Conservation (phyloP, 2,888 invertebrate genomes). For the Desoria tigrina region DNA sequence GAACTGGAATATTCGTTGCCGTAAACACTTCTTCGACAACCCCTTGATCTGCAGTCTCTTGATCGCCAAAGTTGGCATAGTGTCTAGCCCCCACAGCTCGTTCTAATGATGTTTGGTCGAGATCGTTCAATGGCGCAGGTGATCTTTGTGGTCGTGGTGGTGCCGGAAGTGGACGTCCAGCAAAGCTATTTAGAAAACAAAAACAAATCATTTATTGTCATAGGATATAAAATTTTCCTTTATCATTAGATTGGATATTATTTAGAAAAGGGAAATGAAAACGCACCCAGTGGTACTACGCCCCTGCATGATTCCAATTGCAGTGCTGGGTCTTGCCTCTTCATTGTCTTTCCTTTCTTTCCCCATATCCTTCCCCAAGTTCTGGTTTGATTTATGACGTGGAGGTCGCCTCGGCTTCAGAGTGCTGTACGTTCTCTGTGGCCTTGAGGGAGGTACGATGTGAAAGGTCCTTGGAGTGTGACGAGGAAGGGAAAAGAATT, state of each 20-base stretch:
- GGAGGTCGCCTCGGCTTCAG: conserved; percentile 52
- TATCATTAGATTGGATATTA: no score
- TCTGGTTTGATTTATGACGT: conserved; percentile 39
- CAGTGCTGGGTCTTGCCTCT: conserved; percentile 34
- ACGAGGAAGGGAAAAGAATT: conserved; percentile 49
- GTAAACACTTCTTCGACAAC: conserved; percentile 27
- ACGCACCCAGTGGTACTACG: no score
- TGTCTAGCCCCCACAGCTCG: conserved; percentile 44
- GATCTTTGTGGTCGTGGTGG: conserved; percentile 70
- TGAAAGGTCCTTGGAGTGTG: conserved; percentile 45
- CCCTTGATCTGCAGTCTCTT: conserved; percentile 17
- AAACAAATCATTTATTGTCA: no score
- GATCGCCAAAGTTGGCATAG: conserved; percentile 50
- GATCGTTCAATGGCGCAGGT: conserved; percentile 41
- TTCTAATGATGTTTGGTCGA: conserved; percentile 49
- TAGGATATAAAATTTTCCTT: no score
- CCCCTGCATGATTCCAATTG: conserved; percentile 67
- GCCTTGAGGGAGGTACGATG: conserved; percentile 49
- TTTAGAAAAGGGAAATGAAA: no score
- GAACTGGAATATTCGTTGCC: conserved; percentile 35
- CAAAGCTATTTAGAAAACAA: no score
- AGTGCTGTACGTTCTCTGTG: conserved; percentile 50
- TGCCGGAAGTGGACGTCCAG: conserved; percentile 76
- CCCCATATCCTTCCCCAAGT: conserved; percentile 19
- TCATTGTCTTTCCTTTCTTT: conserved; percentile 14